Evolutionary conservation across 2,888 invertebrate species (phyloP), one percentile per base, ranked within the genome.

Genomic region (Stenolophus ochropezus): DNA sequence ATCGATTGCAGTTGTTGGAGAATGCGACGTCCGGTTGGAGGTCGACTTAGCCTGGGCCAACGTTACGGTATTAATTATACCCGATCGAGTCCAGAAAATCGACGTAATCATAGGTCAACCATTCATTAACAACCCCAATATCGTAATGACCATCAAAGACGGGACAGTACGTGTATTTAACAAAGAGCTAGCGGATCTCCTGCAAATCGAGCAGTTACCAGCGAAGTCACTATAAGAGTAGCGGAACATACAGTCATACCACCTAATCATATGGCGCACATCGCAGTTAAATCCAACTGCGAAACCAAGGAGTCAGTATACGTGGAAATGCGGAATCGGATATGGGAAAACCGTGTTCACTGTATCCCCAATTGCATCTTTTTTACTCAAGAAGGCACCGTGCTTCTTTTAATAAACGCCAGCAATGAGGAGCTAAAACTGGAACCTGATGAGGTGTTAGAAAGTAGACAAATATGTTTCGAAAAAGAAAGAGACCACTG

Each of bases 81-180:
- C 53, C 4, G 74, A 83, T 75, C 4, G 49, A 33, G 73, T 76
- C 11, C 82, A 83, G 56, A 49, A 56, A 5, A 61, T 83, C 8
- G 74, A 82, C n/a, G 65, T 83, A n/a, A 75, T 83, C 65, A 56
- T 82, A 16, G 83, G 83, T 1, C 83, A 83, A 65, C 53, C 81
- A 6, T 77, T 81, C 65, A 65, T 82, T 6, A 82, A 83, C 27
- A 53, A 56, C 14, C 33, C 71, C 25, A 61, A 82, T 23, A 61
- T 71, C 20, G 42, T 58, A 14, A 58, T 82, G 27, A 49, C 78
- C 1, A 23, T 42, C 14, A 69, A 21, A 69, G 14, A 69, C 1
- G 16, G 27, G 4, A 25, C 4, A 21, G 33, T 69, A 8, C 11
- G 27, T 21, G 0, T 56, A 1, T 20, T 56, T 11, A 56, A 56